A percentile compares a stretch with the other conserved stretches of the same genome.
phyloP scores from a whole-genome alignment of 2,888 invertebrate genomes.

The Ochropacha duplaris region DNA sequence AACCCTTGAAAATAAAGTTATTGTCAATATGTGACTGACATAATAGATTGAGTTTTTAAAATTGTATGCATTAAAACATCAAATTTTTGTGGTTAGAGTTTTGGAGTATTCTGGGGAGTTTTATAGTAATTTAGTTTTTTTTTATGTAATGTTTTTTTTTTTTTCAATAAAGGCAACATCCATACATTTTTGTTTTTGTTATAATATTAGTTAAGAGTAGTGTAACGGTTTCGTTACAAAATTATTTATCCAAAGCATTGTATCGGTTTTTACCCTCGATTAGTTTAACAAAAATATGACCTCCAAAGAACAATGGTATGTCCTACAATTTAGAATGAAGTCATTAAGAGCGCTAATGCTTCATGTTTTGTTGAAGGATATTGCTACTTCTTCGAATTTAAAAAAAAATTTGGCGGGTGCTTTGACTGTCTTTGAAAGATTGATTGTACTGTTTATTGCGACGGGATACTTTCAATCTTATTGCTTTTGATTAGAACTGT shows the following conservation, averaged over 20 bases:
- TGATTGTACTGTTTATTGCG: neutral
- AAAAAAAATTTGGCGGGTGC: conserved; percentile 24
- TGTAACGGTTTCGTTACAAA: neutral
- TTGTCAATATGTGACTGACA: no score
- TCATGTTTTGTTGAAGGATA: neutral
- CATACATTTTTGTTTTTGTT: no score
- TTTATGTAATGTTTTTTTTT: no score
- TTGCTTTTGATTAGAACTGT: conserved; percentile 7
- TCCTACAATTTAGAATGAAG: neutral
- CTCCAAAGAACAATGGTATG: neutral
- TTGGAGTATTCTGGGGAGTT: no score
- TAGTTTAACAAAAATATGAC: neutral
- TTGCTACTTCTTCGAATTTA: conserved; percentile 12
- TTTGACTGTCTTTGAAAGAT: conserved; percentile 20
- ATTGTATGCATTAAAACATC: no score
- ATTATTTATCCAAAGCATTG: neutral
- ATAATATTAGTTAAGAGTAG: neutral
- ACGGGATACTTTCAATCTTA: neutral
- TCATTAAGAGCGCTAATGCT: neutral
- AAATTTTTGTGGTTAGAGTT: no score
- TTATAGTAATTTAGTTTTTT: no score
- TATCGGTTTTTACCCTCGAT: neutral
- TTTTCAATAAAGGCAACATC: no score
- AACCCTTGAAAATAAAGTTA: no score
- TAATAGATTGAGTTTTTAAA: no score